Conservation (phyloP, 2,113 vertebrate genomes). For the cat (Felis catus) region DNA sequence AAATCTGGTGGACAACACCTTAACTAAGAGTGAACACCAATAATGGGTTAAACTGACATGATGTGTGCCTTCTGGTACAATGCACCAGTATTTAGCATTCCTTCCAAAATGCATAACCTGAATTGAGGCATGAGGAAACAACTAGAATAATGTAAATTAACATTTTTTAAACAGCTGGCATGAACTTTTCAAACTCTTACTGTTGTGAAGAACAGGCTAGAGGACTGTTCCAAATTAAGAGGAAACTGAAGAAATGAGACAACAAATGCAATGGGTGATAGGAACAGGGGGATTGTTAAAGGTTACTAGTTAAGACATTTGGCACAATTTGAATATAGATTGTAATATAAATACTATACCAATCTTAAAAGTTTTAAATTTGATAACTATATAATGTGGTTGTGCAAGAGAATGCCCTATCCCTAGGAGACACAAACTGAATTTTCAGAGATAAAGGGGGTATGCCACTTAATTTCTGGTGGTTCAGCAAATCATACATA, state of each 20-base stretch:
- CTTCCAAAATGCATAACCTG: slow-evolving; percentile 4
- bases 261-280: background rate
- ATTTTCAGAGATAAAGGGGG: background rate
- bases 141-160: background rate
- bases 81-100: background rate
- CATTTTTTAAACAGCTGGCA: background rate
- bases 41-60: background rate
- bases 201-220: background rate
- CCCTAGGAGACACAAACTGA: background rate
- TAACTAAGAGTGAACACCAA: background rate
- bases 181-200: background rate
- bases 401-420: background rate
- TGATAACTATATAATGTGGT: background rate
- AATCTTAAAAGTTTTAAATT: background rate
- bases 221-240: background rate
- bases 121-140: background rate
- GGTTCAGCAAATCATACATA: background rate
- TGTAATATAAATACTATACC: background rate
- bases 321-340: background rate
- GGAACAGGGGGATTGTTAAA: background rate
- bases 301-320: background rate
- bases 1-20: background rate
- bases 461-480: background rate
- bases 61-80: background rate
- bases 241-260: background rate